Evolutionary conservation across 2,888 invertebrate species (phyloP), one percentile per base, ranked within the genome.

Genomic region (Gasteruption jaculator): DNA sequence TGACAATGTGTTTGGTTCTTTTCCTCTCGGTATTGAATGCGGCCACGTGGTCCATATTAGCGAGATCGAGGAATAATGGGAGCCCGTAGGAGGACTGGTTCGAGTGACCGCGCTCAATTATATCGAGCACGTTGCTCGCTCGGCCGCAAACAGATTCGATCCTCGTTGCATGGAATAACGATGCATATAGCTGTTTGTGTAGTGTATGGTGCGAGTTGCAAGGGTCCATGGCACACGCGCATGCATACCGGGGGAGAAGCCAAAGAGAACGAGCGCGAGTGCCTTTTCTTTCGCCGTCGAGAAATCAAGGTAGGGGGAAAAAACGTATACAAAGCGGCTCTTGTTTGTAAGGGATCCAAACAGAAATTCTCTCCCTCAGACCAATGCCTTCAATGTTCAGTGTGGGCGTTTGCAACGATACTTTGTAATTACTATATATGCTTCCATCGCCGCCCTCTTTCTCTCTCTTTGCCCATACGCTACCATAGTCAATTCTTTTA

Each of bases 101-200:
- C 57, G 58, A 61, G 57, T 64, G 61, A 62, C 62, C 58, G 51
- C 49, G 55, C 60, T 63, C 61, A 60, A 64, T 64, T 63, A 63
- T 57, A 51, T 48, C 47, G 50, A 45, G 50, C 52, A 56, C 54
- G 49, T 49, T 50, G 53, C 49, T 49, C 50, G 52, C 46, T 50
- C 50, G 47, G 48, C 49, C 49, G 47, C 53, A 49, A 49, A 52
- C 50, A 48, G 50, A 54, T 51, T 52, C 47, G 52, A 41, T 53
- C 54, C 54, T 43, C 45, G 43, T 42, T 43, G 49, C 42, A 30
- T 44, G 48, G 37, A 38, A 36, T 55, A 53, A 56, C 48, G 50
- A 51, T 26, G n/a, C n/a, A n/a, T n/a, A n/a, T n/a, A n/a, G n/a
- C n/a, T n/a, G n/a, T n/a, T n/a, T n/a, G n/a, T n/a, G n/a, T n/a